phyloP scores from a whole-genome alignment of 2,888 invertebrate genomes.

The Alloscopus bannaensis region DNA sequence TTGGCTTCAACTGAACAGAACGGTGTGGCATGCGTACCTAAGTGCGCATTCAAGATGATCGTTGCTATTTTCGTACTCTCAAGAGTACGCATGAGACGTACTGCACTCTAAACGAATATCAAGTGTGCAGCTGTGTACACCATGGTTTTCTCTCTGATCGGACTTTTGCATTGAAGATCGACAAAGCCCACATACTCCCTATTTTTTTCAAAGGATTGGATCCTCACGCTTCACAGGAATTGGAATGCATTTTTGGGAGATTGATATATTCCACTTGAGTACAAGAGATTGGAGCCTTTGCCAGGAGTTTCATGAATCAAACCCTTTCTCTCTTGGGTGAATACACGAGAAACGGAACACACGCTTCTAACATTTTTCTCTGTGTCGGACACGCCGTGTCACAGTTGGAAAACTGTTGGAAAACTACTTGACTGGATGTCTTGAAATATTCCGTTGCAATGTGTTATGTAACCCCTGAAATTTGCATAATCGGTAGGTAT shows the following conservation, averaged over 20 bases:
- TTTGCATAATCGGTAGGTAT: too few relatives aligned
- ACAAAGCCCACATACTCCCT: not conserved
- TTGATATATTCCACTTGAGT: not conserved
- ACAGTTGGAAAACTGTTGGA: not conserved
- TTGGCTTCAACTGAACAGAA: too few relatives aligned
- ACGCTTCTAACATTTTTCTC: too few relatives aligned
- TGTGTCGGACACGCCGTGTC: too few relatives aligned
- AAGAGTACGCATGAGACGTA: not conserved
- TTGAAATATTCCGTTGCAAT: not conserved
- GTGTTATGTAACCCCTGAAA: too few relatives aligned
- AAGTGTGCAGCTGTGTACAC: too few relatives aligned
- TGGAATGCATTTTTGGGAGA: slow-evolving; percentile 19
- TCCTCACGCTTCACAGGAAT: slow-evolving; percentile 19
- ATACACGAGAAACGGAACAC: too few relatives aligned
- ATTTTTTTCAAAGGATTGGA: too few relatives aligned
- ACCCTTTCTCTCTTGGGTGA: not conserved
- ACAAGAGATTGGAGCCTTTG: not conserved
- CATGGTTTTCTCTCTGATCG: not conserved
- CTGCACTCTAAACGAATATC: not conserved
- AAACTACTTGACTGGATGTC: too few relatives aligned
- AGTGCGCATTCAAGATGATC: not conserved
- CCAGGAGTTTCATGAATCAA: slow-evolving; percentile 27
- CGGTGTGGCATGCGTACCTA: too few relatives aligned
- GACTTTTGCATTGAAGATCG: not conserved
- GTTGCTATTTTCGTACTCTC: not conserved